These are phyloP conservation scores for Platycheirus rosarum DNA, from an alignment of 2,888 invertebrate species.

Conservation along the genomic window DNA sequence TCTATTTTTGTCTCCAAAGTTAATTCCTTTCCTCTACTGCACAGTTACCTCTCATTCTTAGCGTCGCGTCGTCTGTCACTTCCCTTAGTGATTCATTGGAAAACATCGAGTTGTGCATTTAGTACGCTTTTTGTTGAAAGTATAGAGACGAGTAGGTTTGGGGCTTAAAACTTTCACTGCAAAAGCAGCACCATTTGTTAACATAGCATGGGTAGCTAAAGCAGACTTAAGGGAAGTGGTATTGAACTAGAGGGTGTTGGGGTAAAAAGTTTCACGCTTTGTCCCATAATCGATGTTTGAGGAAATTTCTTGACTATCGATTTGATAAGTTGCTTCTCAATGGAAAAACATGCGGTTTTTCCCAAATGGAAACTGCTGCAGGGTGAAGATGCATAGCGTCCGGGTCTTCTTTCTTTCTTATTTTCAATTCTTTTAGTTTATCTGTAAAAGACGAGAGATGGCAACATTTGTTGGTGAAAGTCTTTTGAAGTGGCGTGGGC, in stretches of 20 bases:
- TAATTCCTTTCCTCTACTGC: slow-evolving; percentile 21
- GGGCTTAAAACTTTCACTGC: slow-evolving; percentile 64
- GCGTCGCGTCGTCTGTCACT: slow-evolving; percentile 38
- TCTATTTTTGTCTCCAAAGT: slow-evolving; percentile 68
- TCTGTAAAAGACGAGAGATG: slow-evolving; percentile 3
- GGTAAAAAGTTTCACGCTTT: slow-evolving; percentile 67
- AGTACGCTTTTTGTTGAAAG: slow-evolving; percentile 36
- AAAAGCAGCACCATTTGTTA: neutral
- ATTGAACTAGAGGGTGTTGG: slow-evolving; percentile 44
- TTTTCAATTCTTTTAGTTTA: slow-evolving; percentile 14
- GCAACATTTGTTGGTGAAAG: slow-evolving; percentile 56
- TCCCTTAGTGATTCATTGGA: slow-evolving; percentile 41
- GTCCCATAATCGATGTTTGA: slow-evolving; percentile 74
- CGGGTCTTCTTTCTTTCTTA: slow-evolving; percentile 27
- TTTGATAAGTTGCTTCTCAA: slow-evolving; percentile 70
- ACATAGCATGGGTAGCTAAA: neutral
- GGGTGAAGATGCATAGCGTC: slow-evolving; percentile 53
- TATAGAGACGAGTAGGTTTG: slow-evolving; percentile 3
- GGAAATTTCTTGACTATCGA: slow-evolving; percentile 72
- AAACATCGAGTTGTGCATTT: slow-evolving; percentile 52
- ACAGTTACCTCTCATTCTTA: slow-evolving; percentile 59
- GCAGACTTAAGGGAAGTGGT: neutral
- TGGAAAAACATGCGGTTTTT: slow-evolving; percentile 62
- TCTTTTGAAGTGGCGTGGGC: slow-evolving; percentile 8
- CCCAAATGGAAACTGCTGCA: slow-evolving; percentile 52